These are phyloP conservation scores for Itoplectis maculator DNA, from an alignment of 2,888 invertebrate genomes.

Conservation along the genomic window DNA sequence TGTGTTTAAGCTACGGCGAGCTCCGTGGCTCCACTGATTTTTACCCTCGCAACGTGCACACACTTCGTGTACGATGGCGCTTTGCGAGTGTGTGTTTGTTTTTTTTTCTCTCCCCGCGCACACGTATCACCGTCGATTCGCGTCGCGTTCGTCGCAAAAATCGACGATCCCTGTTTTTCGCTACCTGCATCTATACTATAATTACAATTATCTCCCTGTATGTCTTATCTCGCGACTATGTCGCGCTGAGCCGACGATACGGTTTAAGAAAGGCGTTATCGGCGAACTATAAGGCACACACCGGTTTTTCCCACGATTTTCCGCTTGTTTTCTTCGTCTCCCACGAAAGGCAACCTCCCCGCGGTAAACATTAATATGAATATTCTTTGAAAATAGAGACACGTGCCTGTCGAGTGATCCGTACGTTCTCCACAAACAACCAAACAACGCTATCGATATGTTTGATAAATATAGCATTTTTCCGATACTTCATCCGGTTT, in stretches of 20 bases:
- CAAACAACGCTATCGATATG: slow-evolving; percentile 36
- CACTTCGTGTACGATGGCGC: slow-evolving; percentile 17
- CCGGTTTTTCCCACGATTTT: slow-evolving; percentile 36
- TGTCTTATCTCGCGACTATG: slow-evolving; percentile 40
- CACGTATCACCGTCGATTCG: background rate
- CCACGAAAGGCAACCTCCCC: slow-evolving; percentile 5
- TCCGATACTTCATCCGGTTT: slow-evolving; percentile 28
- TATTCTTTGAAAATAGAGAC: slow-evolving; percentile 53
- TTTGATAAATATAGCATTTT: slow-evolving; percentile 31
- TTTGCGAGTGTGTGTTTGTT: slow-evolving; percentile 5
- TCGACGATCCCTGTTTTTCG: slow-evolving; percentile 37
- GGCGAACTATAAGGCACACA: slow-evolving; percentile 60
- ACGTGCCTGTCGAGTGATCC: slow-evolving; percentile 45
- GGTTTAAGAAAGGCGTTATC: slow-evolving; percentile 68
- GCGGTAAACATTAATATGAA: slow-evolving; percentile 8
- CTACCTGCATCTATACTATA: slow-evolving; percentile 27
- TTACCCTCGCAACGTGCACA: slow-evolving; percentile 10
- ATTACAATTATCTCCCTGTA: slow-evolving; percentile 61
- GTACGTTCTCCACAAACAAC: slow-evolving; percentile 41
- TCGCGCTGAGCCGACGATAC: slow-evolving; percentile 39
- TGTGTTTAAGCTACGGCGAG: slow-evolving; percentile 52
- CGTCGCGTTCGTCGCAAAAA: slow-evolving; percentile 4
- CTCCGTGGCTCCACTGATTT: slow-evolving; percentile 46
- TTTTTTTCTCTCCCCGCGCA: background rate
- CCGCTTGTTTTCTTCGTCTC: background rate